Conservation (phyloP, 2,113 vertebrate species). For the Lampris incognitus region DNA sequence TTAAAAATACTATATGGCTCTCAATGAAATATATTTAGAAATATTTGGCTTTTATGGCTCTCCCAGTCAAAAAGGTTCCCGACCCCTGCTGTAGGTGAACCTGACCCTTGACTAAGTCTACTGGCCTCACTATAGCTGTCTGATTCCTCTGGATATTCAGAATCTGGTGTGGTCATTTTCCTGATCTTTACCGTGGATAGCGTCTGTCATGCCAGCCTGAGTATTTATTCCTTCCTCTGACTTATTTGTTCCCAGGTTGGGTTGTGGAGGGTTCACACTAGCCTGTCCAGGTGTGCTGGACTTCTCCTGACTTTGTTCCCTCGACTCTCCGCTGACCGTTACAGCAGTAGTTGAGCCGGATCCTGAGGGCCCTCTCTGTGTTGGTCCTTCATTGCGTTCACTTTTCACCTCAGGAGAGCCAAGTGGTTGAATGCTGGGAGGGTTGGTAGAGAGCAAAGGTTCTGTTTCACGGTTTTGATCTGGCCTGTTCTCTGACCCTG, state of each 20-base stretch:
- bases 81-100: too few species aligned
- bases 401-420: not conserved
- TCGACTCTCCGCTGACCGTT: not conserved
- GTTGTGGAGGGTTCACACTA: not conserved
- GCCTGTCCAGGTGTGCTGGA: not conserved
- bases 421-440: not conserved
- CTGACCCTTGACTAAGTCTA: not conserved
- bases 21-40: too few species aligned
- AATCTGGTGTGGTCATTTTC: not conserved
- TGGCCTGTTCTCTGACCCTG: not conserved
- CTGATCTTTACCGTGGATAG: not conserved
- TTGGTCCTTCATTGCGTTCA: not conserved
- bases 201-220: not conserved
- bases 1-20: too few species aligned
- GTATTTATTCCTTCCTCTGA: not conserved
- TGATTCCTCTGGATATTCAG: not conserved
- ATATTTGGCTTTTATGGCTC: too few species aligned
- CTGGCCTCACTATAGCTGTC: not conserved
- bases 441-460: not conserved
- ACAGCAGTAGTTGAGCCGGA: not conserved
- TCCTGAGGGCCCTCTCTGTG: not conserved
- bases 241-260: not conserved
- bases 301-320: not conserved
- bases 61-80: too few species aligned
- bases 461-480: not conserved